phyloP scores from a whole-genome alignment of 2,888 invertebrate species.

The Drosophila yooni region DNA sequence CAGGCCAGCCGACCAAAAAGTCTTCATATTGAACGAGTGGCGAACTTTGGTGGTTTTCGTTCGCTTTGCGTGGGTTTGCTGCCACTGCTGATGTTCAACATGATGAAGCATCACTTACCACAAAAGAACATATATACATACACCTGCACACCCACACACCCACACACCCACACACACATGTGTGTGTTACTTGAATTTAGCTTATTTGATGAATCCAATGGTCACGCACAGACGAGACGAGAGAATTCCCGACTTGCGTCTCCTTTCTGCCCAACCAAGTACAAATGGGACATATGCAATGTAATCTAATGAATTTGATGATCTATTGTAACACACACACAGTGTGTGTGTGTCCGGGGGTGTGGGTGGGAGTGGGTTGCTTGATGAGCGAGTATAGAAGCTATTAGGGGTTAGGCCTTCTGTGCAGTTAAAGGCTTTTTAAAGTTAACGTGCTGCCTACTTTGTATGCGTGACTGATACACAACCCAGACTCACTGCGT shows the following conservation, averaged over 20 bases:
- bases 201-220: constrained; percentile 65
- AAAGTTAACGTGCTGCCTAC: constrained; percentile 73
- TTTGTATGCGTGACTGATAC: constrained; percentile 75
- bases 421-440: constrained; percentile 59
- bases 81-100: constrained; percentile 38
- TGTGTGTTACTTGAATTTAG: constrained; percentile 53
- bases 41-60: constrained; percentile 41
- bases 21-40: constrained; percentile 36
- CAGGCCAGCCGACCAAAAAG: constrained; percentile 40
- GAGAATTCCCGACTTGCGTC: neutral
- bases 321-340: constrained; percentile 82
- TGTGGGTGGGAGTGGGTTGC: neutral
- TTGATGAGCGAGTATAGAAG: constrained; percentile 3
- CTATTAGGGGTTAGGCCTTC: constrained; percentile 34
- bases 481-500: constrained; percentile 3
- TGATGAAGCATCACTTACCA: constrained; percentile 60
- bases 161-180: neutral
- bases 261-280: constrained; percentile 11
- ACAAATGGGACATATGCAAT: constrained; percentile 76
- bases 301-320: constrained; percentile 84
- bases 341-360: neutral
- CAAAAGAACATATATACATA: constrained; percentile 20
- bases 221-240: constrained; percentile 65
- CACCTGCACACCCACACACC: neutral
- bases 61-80: constrained; percentile 25